A percentile compares a stretch with the other conserved stretches of the same genome.
phyloP scores from a whole-genome alignment of 2,797 vertebrate genomes.

The Melanotaenia nigrans region DNA sequence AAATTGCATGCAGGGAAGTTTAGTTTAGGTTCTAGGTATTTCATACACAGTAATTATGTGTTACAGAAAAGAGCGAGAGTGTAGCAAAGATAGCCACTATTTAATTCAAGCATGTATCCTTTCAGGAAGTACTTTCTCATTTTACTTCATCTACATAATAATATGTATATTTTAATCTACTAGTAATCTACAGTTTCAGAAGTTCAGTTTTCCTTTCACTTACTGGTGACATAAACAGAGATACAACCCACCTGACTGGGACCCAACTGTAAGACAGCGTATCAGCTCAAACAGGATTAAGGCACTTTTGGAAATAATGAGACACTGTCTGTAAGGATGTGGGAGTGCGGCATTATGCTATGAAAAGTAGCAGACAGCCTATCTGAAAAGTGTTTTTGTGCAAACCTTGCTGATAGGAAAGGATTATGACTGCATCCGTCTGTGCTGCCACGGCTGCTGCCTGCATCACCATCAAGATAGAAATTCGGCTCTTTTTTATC shows the following conservation, averaged over 20 bases:
- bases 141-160: not conserved
- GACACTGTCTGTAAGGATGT: conserved; percentile 43
- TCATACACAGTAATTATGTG: not conserved
- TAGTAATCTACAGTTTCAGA: not conserved
- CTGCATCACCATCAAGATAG: conserved; percentile 58
- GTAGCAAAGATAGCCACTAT: not conserved
- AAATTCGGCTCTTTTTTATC: conserved; percentile 63
- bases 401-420: conserved; percentile 56
- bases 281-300: conserved; percentile 36
- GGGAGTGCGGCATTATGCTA: conserved; percentile 38
- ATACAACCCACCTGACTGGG: conserved; percentile 24
- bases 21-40: not conserved
- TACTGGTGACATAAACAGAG: conserved; percentile 3
- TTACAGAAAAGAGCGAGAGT: not conserved
- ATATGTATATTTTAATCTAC: not conserved
- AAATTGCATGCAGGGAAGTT: not conserved
- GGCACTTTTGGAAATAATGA: conserved; percentile 56
- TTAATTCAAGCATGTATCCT: not conserved
- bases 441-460: conserved; percentile 22
- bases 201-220: not conserved
- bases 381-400: conserved; percentile 50
- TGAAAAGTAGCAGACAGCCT: conserved; percentile 56
- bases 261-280: conserved; percentile 13
- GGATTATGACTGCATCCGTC: conserved; percentile 59
- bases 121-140: too few species aligned